Conservation (phyloP, 1,140 invertebrate genomes). For the Antheraea mylitta region DNA sequence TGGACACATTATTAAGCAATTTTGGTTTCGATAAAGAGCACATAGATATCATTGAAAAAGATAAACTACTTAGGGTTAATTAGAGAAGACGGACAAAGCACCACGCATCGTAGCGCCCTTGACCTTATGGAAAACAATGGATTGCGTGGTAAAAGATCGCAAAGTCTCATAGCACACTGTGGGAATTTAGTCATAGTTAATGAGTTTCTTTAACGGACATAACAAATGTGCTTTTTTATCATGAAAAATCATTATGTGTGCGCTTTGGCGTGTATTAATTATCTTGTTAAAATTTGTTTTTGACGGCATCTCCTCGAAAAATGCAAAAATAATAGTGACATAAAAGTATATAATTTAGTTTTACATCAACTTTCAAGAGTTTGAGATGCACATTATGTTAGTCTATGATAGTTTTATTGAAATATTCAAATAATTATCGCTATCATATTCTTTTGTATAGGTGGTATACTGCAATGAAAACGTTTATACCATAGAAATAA, state of each 20-base stretch:
- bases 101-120: conserved; percentile 32
- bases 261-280: background rate
- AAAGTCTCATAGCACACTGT: conserved; percentile 27
- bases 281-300: background rate
- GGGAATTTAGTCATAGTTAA: conserved; percentile 29
- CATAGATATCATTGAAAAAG: background rate
- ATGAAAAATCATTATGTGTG: background rate
- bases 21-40: no score
- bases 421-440: no score
- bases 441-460: no score
- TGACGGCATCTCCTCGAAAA: no score
- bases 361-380: no score
- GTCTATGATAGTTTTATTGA: no score
- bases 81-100: conserved; percentile 7
- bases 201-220: conserved; percentile 26
- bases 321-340: no score
- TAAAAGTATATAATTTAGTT: no score
- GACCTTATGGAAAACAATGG: conserved; percentile 46
- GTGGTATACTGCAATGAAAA: no score
- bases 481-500: no score
- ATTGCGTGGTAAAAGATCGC: conserved; percentile 32
- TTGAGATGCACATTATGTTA: no score
- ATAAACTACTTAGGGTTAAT: background rate
- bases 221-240: conserved; percentile 4
- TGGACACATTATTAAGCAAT: no score